phyloP scores from a whole-genome alignment of 2,113 vertebrate genomes.

The Penelope pileata region DNA sequence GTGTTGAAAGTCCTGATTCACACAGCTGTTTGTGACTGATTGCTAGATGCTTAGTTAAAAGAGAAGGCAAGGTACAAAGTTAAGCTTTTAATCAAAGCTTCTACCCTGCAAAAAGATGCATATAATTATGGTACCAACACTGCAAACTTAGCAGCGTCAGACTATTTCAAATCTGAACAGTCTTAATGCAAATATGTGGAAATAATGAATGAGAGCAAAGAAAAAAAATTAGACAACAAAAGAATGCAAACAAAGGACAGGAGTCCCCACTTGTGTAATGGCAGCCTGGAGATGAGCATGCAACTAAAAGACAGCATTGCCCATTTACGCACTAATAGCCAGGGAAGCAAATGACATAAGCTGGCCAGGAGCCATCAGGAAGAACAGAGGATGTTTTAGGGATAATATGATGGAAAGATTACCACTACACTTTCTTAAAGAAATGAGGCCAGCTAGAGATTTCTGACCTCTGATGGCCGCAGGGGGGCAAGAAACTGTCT shows the following conservation, averaged over 20 bases:
- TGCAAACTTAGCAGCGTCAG: background rate
- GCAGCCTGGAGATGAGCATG: background rate
- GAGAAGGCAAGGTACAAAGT: background rate
- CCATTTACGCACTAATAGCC: background rate
- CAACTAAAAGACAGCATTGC: background rate
- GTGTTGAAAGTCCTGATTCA: background rate
- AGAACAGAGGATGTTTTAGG: slow-evolving; percentile 6
- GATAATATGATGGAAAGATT: slow-evolving; percentile 70
- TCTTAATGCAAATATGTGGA: background rate
- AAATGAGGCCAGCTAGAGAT: slow-evolving; percentile 62
- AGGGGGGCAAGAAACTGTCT: background rate
- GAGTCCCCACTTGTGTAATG: background rate
- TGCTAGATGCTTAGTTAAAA: background rate
- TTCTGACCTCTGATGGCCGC: background rate
- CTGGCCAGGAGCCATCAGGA: slow-evolving; percentile 30
- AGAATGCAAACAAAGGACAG: background rate
- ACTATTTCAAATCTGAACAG: background rate
- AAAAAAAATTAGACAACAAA: background rate
- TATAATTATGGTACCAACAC: background rate
- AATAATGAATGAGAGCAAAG: accelerated
- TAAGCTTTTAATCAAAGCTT: background rate
- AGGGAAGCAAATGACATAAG: slow-evolving; percentile 39
- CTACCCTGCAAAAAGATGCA: background rate
- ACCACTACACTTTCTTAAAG: slow-evolving; percentile 67
- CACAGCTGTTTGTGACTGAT: background rate